Percentiles rank a stretch among this genome's conserved stretches.
Evolutionary conservation across 2,113 vertebrate genomes (phyloP).

Genomic region (Channa argus): DNA sequence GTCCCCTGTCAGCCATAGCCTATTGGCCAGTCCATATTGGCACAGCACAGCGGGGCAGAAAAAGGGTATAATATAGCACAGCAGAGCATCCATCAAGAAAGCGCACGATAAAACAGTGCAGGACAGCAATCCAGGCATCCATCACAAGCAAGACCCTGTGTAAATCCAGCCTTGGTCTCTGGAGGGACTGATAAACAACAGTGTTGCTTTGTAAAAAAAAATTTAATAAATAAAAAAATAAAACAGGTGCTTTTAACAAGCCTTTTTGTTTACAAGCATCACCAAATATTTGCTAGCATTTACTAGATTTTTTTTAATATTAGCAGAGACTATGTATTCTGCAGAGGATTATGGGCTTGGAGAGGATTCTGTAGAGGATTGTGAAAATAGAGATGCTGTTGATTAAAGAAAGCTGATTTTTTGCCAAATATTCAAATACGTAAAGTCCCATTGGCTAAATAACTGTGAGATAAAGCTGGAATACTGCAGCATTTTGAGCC

Average conservation of each 20-base stretch:
- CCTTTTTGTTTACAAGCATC: slow-evolving; percentile 33
- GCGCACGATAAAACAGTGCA: slow-evolving; percentile 52
- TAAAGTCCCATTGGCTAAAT: slow-evolving; percentile 47
- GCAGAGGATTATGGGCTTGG: slow-evolving; percentile 22
- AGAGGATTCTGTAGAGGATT: slow-evolving; percentile 16
- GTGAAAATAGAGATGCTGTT: slow-evolving; percentile 18
- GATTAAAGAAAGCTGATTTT: slow-evolving; percentile 8
- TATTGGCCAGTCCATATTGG: slow-evolving; percentile 69
- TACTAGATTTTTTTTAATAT: slow-evolving; percentile 28
- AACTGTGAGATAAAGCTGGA: slow-evolving; percentile 23
- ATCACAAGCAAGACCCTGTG: slow-evolving; percentile 39
- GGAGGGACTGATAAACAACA: slow-evolving; percentile 35
- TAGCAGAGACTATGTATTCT: background rate
- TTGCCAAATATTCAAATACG: slow-evolving; percentile 42
- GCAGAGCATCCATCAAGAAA: slow-evolving; percentile 69
- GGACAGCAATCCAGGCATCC: slow-evolving; percentile 55
- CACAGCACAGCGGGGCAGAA: slow-evolving; percentile 61
- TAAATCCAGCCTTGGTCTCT: slow-evolving; percentile 21
- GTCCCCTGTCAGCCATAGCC: slow-evolving; percentile 71
- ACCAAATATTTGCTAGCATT: slow-evolving; percentile 44
- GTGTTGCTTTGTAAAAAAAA: slow-evolving; percentile 13
- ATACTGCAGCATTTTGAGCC: slow-evolving; percentile 39
- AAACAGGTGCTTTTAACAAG: slow-evolving; percentile 26
- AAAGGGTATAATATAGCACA: slow-evolving; percentile 61
- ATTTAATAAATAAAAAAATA: background rate